Conservation (phyloP, 1,140 invertebrate species). For the Dufourea novaeangliae region DNA sequence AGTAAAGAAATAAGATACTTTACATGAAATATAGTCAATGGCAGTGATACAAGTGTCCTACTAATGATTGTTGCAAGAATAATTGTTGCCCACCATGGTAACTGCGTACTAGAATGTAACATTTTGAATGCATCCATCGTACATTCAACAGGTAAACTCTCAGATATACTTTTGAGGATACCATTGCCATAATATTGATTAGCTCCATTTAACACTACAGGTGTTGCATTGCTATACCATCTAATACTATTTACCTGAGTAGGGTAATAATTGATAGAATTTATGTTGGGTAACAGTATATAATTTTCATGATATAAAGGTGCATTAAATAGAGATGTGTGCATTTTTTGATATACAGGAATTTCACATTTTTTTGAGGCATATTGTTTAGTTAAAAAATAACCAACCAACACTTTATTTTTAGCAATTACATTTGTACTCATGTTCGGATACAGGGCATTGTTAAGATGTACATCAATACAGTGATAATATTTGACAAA, state of each 20-base stretch:
- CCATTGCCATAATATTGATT: slow-evolving; percentile 25
- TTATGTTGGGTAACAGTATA: neutral
- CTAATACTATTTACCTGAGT: slow-evolving; percentile 4
- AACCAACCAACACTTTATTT: slow-evolving; percentile 1
- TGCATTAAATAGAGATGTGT: neutral
- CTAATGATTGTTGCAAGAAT: slow-evolving; percentile 86
- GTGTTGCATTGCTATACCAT: neutral
- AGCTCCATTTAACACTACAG: neutral
- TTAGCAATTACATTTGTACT: neutral
- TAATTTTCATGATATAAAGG: neutral
- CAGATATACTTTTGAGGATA: slow-evolving; percentile 79
- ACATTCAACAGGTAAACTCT: slow-evolving; percentile 85
- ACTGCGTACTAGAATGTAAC: slow-evolving; percentile 86
- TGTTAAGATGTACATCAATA: neutral
- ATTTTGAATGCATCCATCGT: slow-evolving; percentile 85
- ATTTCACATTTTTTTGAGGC: neutral
- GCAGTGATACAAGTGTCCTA: slow-evolving; percentile 86
- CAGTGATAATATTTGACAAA: neutral
- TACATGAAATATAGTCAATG: slow-evolving; percentile 88
- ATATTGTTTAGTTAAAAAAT: neutral
- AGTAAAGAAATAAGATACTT: slow-evolving; percentile 9
- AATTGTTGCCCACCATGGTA: slow-evolving; percentile 93
- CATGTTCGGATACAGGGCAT: neutral
- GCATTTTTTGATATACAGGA: neutral
- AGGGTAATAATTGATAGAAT: neutral